phyloP scores from a whole-genome alignment of 2,888 invertebrate species.

The Loripinus fragilis region DNA sequence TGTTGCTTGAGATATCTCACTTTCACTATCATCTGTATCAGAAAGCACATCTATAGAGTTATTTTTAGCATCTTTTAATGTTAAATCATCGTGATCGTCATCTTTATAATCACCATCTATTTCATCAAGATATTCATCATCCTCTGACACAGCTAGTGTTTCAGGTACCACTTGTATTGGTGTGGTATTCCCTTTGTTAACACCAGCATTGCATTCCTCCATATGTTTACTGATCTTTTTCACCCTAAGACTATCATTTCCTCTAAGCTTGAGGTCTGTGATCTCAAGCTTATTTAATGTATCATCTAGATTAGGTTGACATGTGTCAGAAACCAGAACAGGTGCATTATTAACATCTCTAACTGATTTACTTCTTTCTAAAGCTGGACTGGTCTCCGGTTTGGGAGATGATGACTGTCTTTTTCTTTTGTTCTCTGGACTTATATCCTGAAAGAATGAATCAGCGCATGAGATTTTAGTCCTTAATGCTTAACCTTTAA shows the following conservation, averaged over 20 bases:
- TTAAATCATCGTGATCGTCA: neutral
- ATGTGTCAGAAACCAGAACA: conserved; percentile 57
- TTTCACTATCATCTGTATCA: conserved; percentile 25
- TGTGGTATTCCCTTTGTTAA: neutral
- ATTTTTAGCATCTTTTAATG: neutral
- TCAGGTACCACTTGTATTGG: conserved; percentile 50
- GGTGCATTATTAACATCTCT: neutral
- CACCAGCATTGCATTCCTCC: neutral
- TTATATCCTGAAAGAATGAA: conserved; percentile 46
- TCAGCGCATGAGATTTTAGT: too few relatives aligned
- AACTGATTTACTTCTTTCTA: neutral
- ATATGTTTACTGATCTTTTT: too few relatives aligned
- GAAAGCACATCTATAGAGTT: conserved; percentile 18
- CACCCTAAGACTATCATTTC: neutral
- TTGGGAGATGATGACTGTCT: conserved; percentile 21
- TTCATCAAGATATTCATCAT: conserved; percentile 24
- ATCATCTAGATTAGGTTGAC: conserved; percentile 39
- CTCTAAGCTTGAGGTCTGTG: neutral
- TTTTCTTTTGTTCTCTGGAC: conserved; percentile 57
- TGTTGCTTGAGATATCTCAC: neutral
- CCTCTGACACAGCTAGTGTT: conserved; percentile 46
- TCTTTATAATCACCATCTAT: neutral
- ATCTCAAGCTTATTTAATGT: neutral
- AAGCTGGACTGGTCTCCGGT: neutral
- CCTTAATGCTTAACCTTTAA: too few relatives aligned